Evolutionary conservation across 1,140 invertebrate species (phyloP).

Genomic region (Bombus soroeensis): DNA sequence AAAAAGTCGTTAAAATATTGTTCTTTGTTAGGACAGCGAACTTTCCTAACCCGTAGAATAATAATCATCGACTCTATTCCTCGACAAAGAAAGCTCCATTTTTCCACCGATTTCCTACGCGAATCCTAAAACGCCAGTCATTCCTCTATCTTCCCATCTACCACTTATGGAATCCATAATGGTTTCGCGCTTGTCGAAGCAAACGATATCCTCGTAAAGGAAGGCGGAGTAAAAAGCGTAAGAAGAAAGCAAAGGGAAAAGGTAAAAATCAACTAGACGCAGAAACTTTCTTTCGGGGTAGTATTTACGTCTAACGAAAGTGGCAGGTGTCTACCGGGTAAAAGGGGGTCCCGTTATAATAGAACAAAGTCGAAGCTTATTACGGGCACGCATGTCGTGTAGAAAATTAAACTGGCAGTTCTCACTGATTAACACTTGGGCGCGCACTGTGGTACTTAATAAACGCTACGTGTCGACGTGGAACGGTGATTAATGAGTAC

Average conservation of each 20-base stretch:
- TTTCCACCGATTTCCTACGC: not conserved
- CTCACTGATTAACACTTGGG: constrained; percentile 72
- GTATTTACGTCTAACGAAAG: constrained; percentile 33
- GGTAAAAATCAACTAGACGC: not conserved
- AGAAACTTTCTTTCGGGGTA: constrained; percentile 23
- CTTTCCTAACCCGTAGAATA: not conserved
- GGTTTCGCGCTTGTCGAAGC: not conserved
- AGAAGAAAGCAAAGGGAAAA: not conserved
- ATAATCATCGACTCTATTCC: not conserved
- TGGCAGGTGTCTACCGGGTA: constrained; percentile 38
- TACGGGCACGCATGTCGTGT: constrained; percentile 65
- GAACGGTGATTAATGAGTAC: constrained; percentile 58
- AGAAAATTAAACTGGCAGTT: constrained; percentile 70
- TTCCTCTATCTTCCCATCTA: not conserved
- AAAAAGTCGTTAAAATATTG: not conserved
- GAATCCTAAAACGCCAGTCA: not conserved
- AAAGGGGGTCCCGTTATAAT: constrained; percentile 36
- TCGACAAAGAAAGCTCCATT: not conserved
- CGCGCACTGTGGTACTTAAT: constrained; percentile 61
- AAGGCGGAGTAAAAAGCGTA: not conserved
- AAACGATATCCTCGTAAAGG: not conserved
- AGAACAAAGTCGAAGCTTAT: constrained; percentile 51
- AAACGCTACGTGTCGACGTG: constrained; percentile 66
- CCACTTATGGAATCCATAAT: not conserved
- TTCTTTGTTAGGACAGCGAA: too few relatives aligned